Evolutionary conservation across 2,113 vertebrate species (phyloP).

Genomic region (Gila orcuttii): DNA sequence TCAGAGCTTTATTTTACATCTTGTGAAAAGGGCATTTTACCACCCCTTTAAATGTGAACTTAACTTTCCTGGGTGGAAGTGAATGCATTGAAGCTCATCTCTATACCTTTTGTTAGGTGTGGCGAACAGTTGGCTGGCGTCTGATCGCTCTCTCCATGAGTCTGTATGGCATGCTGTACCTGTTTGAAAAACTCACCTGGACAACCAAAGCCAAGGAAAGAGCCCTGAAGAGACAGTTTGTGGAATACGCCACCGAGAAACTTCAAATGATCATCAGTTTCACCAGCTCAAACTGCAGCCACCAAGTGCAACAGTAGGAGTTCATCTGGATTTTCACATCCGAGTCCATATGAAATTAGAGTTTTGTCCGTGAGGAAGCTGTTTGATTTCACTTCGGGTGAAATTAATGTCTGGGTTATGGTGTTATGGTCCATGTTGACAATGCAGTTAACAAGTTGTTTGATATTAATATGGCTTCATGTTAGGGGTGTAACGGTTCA

Average conservation of each 20-base stretch:
- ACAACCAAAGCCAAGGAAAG: constrained; percentile 92
- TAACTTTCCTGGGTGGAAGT: neutral
- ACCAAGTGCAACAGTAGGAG: constrained; percentile 96
- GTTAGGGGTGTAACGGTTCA: too few relatives aligned
- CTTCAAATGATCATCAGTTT: constrained; percentile 93
- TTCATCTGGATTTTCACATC: neutral
- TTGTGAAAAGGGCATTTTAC: too few relatives aligned
- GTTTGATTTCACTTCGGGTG: neutral
- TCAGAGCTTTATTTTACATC: too few relatives aligned
- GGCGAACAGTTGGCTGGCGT: constrained; percentile 89
- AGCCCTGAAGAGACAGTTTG: constrained; percentile 92
- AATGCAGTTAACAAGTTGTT: neutral
- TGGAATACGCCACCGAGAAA: constrained; percentile 91
- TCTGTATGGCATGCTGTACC: constrained; percentile 87
- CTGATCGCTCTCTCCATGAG: constrained; percentile 85
- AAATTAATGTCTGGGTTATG: neutral
- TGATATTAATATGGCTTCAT: neutral
- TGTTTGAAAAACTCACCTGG: constrained; percentile 92
- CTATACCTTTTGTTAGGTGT: constrained; percentile 75
- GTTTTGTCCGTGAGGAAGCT: neutral
- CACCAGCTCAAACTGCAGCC: constrained; percentile 94
- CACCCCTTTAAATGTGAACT: neutral
- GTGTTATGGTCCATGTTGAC: neutral
- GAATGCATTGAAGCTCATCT: neutral
- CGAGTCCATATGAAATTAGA: neutral